phyloP scores from a whole-genome alignment of 2,888 invertebrate genomes.

The Drosophila nr. medialis region DNA sequence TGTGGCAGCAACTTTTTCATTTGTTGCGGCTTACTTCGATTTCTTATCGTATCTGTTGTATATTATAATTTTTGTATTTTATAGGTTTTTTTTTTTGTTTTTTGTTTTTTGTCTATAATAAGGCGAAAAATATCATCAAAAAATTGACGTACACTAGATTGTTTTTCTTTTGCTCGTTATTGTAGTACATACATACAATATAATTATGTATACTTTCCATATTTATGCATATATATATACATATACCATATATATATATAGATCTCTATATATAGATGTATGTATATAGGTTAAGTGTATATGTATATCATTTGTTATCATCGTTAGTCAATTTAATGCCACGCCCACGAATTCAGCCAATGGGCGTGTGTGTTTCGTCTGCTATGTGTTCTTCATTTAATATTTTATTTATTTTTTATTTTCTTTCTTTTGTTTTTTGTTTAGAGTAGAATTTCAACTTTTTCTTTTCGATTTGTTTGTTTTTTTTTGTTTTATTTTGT shows the following conservation, averaged over 20 bases:
- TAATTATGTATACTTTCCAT: constrained; percentile 37
- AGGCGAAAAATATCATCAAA: constrained; percentile 84
- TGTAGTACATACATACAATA: constrained; percentile 55
- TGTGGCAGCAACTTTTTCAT: neutral
- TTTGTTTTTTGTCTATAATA: constrained; percentile 67
- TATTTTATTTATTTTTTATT: neutral
- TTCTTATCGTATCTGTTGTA: constrained; percentile 7
- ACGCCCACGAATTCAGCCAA: constrained; percentile 26
- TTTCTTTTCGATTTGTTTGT: constrained; percentile 13
- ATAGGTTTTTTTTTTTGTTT: constrained; percentile 18
- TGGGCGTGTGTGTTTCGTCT: constrained; percentile 7
- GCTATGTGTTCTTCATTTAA: constrained; percentile 5
- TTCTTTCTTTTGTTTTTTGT: constrained; percentile 23
- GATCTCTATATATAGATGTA: constrained; percentile 13
- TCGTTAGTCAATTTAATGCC: constrained; percentile 56
- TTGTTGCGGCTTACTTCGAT: constrained; percentile 12
- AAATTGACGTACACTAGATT: constrained; percentile 84
- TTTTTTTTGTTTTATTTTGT: constrained; percentile 21
- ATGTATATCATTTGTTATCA: constrained; percentile 62
- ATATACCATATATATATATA: constrained; percentile 24
- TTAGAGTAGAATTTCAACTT: constrained; percentile 44
- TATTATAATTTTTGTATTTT: constrained; percentile 24
- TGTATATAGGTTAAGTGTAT: constrained; percentile 47
- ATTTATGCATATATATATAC: constrained; percentile 14
- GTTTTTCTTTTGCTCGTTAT: constrained; percentile 74